phyloP scores from a whole-genome alignment of 2,888 invertebrate genomes.

The Steinernema scapterisci region DNA sequence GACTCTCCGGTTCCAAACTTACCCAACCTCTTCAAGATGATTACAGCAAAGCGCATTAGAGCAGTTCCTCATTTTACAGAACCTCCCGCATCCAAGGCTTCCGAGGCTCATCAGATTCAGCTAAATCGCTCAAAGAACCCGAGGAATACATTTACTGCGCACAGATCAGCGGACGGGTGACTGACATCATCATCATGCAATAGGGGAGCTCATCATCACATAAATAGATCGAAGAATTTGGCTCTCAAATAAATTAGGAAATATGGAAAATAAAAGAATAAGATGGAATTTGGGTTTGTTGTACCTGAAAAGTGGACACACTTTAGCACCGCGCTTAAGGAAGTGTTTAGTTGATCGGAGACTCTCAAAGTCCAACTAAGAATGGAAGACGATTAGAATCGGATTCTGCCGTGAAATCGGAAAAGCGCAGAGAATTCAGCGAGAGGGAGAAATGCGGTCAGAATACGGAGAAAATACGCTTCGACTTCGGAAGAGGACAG shows the following conservation, averaged over 20 bases:
- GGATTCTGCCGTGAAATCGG: background rate
- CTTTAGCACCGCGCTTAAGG: background rate
- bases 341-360: background rate
- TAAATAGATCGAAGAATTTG: constrained; percentile 9
- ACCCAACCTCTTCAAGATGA: too few relatives aligned
- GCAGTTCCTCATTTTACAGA: too few relatives aligned
- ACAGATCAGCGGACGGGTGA: background rate
- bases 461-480: background rate
- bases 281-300: constrained; percentile 17
- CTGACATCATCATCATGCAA: background rate
- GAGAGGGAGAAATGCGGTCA: background rate
- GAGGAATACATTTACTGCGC: background rate
- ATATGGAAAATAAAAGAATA: background rate
- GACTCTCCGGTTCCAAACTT: too few relatives aligned
- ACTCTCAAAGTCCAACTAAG: background rate
- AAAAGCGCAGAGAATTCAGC: background rate
- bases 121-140: too few relatives aligned
- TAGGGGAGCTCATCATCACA: background rate
- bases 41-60: too few relatives aligned
- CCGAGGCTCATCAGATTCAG: too few relatives aligned
- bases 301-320: constrained; percentile 24
- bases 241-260: background rate
- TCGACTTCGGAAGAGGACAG: background rate
- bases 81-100: too few relatives aligned
- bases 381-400: background rate